A percentile compares a stretch with the other conserved stretches of the same genome.
Conservation (phyloP, 2,797 vertebrate species). For the Sebastes kiyomatsui region DNA sequence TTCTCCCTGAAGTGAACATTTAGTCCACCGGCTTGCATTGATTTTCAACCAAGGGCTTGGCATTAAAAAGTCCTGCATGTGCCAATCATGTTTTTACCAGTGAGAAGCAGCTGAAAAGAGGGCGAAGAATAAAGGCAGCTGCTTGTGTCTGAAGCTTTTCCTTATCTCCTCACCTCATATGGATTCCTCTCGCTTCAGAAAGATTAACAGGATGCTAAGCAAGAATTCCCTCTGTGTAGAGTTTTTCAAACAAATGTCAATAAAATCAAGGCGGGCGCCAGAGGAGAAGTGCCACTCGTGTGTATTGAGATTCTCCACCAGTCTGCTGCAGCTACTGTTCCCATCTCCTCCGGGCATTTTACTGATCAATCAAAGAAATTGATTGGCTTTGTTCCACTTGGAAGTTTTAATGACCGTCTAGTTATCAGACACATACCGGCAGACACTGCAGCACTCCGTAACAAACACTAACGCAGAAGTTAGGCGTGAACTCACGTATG, state of each 20-base stretch:
- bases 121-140: conserved; percentile 36
- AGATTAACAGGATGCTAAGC: conserved; percentile 66
- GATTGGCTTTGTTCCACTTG: conserved; percentile 64
- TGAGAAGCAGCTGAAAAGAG: conserved; percentile 45
- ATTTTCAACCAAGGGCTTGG: conserved; percentile 60
- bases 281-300: conserved; percentile 53
- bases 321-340: conserved; percentile 40
- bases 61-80: conserved; percentile 55
- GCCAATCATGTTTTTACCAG: conserved; percentile 65
- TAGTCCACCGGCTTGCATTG: conserved; percentile 57
- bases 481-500: neutral
- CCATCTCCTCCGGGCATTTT: conserved; percentile 58
- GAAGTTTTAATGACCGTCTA: conserved; percentile 63
- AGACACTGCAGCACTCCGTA: conserved; percentile 41
- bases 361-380: conserved; percentile 74
- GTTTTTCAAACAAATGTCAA: conserved; percentile 73
- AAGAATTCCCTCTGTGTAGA: conserved; percentile 61
- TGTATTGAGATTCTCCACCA: conserved; percentile 55
- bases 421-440: conserved; percentile 49
- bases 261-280: conserved; percentile 50
- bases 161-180: conserved; percentile 71
- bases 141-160: conserved; percentile 46
- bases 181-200: conserved; percentile 59
- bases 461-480: conserved; percentile 21
- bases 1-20: conserved; percentile 64